These are phyloP conservation scores for Champsocephalus esox DNA, from an alignment of 2,797 vertebrate species.

Conservation along the genomic window DNA sequence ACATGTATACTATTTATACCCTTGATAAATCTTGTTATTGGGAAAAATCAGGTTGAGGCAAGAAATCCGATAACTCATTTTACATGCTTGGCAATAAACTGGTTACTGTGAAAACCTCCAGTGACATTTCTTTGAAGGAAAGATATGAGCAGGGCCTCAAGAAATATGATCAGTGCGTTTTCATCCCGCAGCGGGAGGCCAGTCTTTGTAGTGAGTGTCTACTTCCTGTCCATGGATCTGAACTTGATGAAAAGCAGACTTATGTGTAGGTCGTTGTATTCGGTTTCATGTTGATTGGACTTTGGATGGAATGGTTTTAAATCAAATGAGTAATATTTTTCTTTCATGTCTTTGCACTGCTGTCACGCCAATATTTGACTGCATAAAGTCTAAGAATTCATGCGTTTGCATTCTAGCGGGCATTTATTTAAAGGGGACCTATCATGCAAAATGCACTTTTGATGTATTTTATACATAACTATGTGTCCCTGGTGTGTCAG, in stretches of 20 bases:
- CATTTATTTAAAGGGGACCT: neutral
- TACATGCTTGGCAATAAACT: conserved; percentile 32
- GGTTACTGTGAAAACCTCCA: conserved; percentile 22
- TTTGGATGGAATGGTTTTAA: conserved; percentile 5
- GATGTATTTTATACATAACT: too few relatives aligned
- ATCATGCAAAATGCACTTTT: too few relatives aligned
- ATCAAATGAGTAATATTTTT: neutral
- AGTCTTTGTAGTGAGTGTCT: neutral
- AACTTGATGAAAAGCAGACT: neutral
- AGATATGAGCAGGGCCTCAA: conserved; percentile 16
- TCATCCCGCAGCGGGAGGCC: neutral
- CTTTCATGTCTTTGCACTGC: neutral
- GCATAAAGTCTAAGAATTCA: neutral
- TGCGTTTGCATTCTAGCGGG: neutral
- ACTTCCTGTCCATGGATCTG: neutral
- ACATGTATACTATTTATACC: conserved; percentile 32
- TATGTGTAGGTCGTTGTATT: neutral
- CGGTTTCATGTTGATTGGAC: neutral
- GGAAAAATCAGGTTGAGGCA: conserved; percentile 40
- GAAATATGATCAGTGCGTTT: conserved; percentile 9
- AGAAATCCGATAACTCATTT: conserved; percentile 34
- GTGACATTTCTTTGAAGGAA: conserved; percentile 6
- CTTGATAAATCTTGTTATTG: conserved; percentile 40
- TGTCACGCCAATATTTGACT: neutral
- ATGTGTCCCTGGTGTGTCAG: too few relatives aligned